Evolutionary conservation across 2,888 invertebrate genomes (phyloP).

Genomic region (Bruchidius siliquastri): DNA sequence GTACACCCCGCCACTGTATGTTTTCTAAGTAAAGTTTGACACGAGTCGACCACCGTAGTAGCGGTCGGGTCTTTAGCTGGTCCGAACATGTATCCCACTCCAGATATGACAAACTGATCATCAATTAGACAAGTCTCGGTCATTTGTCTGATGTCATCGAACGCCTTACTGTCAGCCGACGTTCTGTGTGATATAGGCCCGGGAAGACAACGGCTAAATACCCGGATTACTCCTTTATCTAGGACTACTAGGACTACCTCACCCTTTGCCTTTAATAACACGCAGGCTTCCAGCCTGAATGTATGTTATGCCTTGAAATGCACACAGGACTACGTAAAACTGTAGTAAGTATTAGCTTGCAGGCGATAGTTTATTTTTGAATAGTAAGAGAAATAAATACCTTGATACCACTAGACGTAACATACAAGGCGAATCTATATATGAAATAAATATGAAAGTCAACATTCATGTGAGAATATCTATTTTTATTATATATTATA

Average conservation of each 20-base stretch:
- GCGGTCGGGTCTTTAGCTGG: slow-evolving; percentile 28
- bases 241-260: neutral
- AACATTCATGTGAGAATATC: no score
- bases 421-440: no score
- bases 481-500: no score
- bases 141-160: slow-evolving; percentile 44
- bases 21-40: slow-evolving; percentile 15
- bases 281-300: no score
- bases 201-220: neutral
- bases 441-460: no score
- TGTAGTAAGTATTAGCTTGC: no score
- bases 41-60: slow-evolving; percentile 29
- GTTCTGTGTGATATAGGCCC: neutral
- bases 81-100: slow-evolving; percentile 38
- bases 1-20: slow-evolving; percentile 12
- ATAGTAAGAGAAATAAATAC: no score
- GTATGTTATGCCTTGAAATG: no score
- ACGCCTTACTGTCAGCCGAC: neutral
- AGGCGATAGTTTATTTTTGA: no score
- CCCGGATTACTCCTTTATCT: neutral
- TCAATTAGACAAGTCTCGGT: slow-evolving; percentile 43
- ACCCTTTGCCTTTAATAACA: neutral
- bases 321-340: no score
- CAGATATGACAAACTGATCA: slow-evolving; percentile 44
- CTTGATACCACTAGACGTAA: no score